A percentile compares a stretch with the other conserved stretches of the same genome.
Conservation (phyloP, 2,113 vertebrate species). For the Saccopteryx bilineata region DNA sequence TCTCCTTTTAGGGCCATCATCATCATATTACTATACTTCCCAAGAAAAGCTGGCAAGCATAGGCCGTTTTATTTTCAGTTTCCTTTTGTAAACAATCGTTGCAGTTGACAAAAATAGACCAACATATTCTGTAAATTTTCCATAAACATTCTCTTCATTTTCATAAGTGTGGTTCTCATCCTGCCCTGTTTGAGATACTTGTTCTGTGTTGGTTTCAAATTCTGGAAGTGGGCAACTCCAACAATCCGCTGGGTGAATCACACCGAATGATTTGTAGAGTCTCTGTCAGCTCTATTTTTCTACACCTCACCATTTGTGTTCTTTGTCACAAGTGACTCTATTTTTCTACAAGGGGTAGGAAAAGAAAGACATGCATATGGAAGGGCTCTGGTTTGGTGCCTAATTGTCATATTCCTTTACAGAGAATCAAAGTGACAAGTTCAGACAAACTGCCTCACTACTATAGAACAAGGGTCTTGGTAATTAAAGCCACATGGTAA, state of each 20-base stretch:
- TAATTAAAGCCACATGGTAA: background rate
- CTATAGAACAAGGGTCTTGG: background rate
- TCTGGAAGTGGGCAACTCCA: conserved; percentile 20
- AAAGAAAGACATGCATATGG: background rate
- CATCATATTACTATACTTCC: conserved; percentile 60
- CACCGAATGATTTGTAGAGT: background rate
- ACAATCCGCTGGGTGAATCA: background rate
- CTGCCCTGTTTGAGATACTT: conserved; percentile 10
- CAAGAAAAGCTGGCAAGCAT: conserved; percentile 67
- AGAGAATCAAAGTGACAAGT: background rate
- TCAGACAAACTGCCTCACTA: background rate
- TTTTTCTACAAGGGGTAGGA: background rate
- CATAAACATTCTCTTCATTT: conserved; percentile 69
- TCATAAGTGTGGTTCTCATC: conserved; percentile 38
- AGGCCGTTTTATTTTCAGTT: conserved; percentile 79
- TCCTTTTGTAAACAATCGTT: conserved; percentile 76
- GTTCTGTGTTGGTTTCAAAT: conserved; percentile 6
- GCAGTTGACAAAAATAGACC: conserved; percentile 77
- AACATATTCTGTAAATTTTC: conserved; percentile 75
- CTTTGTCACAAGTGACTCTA: conserved; percentile 32
- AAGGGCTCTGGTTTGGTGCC: background rate
- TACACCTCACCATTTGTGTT: background rate
- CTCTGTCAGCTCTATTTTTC: background rate
- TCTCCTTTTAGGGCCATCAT: conserved; percentile 74
- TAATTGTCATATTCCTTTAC: conserved; percentile 19